Conservation (phyloP, 2,797 vertebrate species). For the Cetoscarus ocellatus region DNA sequence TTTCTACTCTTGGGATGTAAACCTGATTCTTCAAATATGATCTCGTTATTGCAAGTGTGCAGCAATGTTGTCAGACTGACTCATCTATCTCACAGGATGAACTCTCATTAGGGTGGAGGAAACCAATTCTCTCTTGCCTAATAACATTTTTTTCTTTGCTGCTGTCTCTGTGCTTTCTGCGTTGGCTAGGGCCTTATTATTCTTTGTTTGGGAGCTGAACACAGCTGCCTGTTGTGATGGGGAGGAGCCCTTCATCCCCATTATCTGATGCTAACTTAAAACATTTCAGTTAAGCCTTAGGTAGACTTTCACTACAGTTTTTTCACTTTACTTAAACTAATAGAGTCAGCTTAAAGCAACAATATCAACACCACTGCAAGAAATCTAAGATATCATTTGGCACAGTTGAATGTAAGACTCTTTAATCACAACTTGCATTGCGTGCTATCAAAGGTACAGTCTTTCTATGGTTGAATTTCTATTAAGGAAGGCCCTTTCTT, state of each 20-base stretch:
- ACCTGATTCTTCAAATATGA: conserved; percentile 71
- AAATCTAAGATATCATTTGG: background rate
- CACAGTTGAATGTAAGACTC: too few species aligned
- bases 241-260: conserved; percentile 58
- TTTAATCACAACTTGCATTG: too few species aligned
- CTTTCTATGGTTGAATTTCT: too few species aligned
- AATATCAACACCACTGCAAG: background rate
- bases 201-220: conserved; percentile 51
- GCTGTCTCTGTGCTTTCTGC: conserved; percentile 57
- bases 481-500: too few species aligned
- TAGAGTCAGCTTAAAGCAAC: background rate
- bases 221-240: conserved; percentile 44
- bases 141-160: conserved; percentile 39
- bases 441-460: too few species aligned
- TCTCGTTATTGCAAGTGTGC: conserved; percentile 73
- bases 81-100: conserved; percentile 73
- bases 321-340: conserved; percentile 3
- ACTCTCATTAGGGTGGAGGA: conserved; percentile 76
- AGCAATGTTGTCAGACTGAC: conserved; percentile 73
- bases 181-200: conserved; percentile 45
- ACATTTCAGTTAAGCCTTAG: conserved; percentile 32
- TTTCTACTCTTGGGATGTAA: conserved; percentile 42
- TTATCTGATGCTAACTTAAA: conserved; percentile 59
- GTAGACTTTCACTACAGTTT: conserved; percentile 12
- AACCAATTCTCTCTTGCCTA: conserved; percentile 74